Conservation (phyloP, 2,888 invertebrate genomes). For the Drosophila paranaensis region DNA sequence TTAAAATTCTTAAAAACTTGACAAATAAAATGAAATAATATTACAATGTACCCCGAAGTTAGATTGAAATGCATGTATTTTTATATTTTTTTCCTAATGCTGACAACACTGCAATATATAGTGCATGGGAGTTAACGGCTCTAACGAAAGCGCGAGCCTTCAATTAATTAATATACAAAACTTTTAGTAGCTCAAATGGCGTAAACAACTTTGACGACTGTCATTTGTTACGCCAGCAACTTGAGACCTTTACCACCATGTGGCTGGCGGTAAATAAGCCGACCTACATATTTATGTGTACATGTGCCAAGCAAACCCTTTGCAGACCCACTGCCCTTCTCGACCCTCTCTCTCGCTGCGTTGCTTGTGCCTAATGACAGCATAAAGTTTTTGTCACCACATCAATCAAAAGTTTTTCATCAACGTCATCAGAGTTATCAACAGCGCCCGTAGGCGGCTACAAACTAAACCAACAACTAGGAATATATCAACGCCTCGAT, state of each 20-base stretch:
- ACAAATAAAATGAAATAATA: background rate
- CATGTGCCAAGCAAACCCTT: slow-evolving; percentile 35
- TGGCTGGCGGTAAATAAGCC: slow-evolving; percentile 15
- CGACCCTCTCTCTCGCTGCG: slow-evolving; percentile 27
- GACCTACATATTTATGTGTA: slow-evolving; percentile 14
- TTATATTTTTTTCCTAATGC: background rate
- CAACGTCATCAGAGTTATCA: slow-evolving; percentile 82
- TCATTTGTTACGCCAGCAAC: slow-evolving; percentile 64
- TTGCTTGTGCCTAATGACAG: slow-evolving; percentile 74
- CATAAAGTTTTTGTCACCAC: slow-evolving; percentile 79
- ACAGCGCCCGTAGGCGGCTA: slow-evolving; percentile 65
- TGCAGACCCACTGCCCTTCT: background rate
- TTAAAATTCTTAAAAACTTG: no score
- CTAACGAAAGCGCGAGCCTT: slow-evolving; percentile 37
- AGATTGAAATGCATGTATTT: background rate
- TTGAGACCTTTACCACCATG: slow-evolving; percentile 36
- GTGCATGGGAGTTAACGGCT: background rate
- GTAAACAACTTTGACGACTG: slow-evolving; percentile 62
- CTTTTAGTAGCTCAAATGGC: slow-evolving; percentile 55
- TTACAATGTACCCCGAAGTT: no score
- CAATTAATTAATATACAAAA: slow-evolving; percentile 80
- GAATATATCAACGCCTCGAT: slow-evolving; percentile 53
- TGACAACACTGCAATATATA: slow-evolving; percentile 22
- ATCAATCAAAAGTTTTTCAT: slow-evolving; percentile 81
- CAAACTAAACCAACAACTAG: slow-evolving; percentile 54